Evolutionary conservation across 1,140 invertebrate genomes (phyloP), one percentile per base, ranked within the genome.

Genomic region (Teleopsis dalmanni): DNA sequence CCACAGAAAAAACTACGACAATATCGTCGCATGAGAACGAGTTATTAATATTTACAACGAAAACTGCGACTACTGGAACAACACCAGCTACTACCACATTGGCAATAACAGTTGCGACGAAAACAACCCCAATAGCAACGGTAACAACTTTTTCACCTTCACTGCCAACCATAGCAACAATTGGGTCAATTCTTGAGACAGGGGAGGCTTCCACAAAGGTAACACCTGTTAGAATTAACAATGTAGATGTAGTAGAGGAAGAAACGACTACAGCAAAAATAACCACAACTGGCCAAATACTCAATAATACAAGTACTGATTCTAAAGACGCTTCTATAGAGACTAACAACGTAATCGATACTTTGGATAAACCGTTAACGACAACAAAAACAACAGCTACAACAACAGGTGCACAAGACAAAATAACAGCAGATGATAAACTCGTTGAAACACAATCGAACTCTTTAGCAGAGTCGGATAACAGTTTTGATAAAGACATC

Each of bases 131-230:
- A 25, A 18, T 7, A 7, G 21, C 44, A 31, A 46, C 36, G 16
- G 38, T 48, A 36, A 57, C 29, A 35, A 46, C 47, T 40, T 51
- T 22, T 21, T 25, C 13, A 43, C 33, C 18, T 22, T 41, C 11
- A 23, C 34, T 16, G 44, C 16, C 37, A 56, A 59, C 50, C 47
- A 50, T 27, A 14, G 50, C 47, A 40, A 50, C 60, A 29, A 48
- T 40, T 19, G 51, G 45, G 50, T 50, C 57, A 65, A 47, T 29
- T 38, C 31, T 33, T 21, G 47, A 19, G 34, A 47, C 35, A 38
- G 36, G 29, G 42, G 47, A 48, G 47, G 40, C 36, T 14, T 47
- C 47, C 16, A 48, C 53, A 42, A 33, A 48, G 41, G 3, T 36
- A 33, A 18, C 50, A 41, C 25, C 48, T 47, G 34, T 33, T 26